Conservation (phyloP, 2,113 vertebrate species). For the Notarius quadriscutis region DNA sequence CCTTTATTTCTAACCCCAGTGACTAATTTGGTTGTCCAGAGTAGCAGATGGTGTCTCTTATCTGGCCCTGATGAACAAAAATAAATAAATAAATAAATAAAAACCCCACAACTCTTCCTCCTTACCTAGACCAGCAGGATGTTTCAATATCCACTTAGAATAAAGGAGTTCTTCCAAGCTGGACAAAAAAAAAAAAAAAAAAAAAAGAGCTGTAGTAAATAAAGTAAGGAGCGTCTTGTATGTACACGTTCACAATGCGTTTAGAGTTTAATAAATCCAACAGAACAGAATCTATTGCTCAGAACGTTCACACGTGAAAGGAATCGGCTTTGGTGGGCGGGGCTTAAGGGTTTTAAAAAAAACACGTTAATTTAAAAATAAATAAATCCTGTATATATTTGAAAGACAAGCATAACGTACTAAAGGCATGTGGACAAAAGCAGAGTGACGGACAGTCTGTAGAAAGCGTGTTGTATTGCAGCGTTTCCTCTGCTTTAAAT, state of each 20-base stretch:
- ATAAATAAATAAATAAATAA: background rate
- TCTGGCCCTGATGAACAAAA: slow-evolving; percentile 40
- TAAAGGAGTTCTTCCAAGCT: slow-evolving; percentile 13
- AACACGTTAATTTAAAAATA: background rate
- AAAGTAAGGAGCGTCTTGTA: background rate
- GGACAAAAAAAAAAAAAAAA: background rate
- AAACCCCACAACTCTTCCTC: slow-evolving; percentile 13
- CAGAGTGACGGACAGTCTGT: background rate
- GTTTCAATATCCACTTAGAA: background rate
- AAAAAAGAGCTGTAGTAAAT: slow-evolving; percentile 9
- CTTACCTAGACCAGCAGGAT: slow-evolving; percentile 39
- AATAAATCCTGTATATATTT: no score
- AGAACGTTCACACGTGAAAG: no score
- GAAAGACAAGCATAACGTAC: no score
- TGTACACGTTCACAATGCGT: background rate
- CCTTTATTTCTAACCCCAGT: slow-evolving; percentile 25
- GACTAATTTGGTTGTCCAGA: slow-evolving; percentile 59
- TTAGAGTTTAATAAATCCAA: background rate
- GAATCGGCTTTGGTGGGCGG: no score
- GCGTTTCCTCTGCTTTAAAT: background rate
- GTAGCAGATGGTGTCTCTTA: slow-evolving; percentile 53
- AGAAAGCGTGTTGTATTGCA: background rate
- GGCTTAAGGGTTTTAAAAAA: background rate
- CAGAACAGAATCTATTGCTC: no score
- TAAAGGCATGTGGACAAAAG: background rate